A percentile compares a stretch with the other conserved stretches of the same genome.
phyloP scores from a whole-genome alignment of 2,797 vertebrate genomes.

The Caiman crocodilus region DNA sequence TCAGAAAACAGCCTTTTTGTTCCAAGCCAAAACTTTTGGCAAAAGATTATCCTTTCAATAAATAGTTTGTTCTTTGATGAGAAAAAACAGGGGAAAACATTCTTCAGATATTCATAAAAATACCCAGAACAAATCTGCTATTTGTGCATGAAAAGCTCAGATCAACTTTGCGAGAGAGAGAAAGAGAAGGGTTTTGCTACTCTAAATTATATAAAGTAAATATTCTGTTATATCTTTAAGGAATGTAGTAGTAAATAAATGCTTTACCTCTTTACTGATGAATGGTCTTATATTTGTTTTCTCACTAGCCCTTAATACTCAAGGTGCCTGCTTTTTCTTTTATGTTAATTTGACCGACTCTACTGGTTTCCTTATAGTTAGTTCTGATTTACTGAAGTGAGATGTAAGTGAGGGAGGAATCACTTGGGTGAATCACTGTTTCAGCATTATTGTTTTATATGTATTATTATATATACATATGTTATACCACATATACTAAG shows the following conservation, averaged over 20 bases:
- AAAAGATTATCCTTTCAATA: neutral
- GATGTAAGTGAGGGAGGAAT: neutral
- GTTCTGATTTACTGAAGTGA: neutral
- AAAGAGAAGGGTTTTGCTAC: neutral
- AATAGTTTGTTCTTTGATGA: neutral
- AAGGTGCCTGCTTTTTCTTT: neutral
- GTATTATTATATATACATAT: neutral
- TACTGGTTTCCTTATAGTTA: neutral
- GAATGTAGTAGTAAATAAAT: neutral
- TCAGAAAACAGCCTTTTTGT: neutral
- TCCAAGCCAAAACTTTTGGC: neutral
- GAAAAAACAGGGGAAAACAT: neutral
- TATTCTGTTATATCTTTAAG: neutral
- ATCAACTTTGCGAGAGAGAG: too few relatives aligned
- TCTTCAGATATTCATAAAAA: neutral
- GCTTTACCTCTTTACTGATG: neutral
- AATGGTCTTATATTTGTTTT: accelerated
- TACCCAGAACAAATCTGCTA: neutral
- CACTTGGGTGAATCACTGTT: neutral
- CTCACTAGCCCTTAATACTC: neutral
- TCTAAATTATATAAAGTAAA: neutral
- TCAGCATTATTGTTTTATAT: neutral
- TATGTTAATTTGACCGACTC: neutral
- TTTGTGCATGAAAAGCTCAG: neutral
- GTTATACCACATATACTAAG: neutral